Percentiles rank a stretch among this genome's conserved stretches.
These are phyloP conservation scores for Volucella zonaria DNA, from an alignment of 2,888 invertebrate species.

Conservation along the genomic window DNA sequence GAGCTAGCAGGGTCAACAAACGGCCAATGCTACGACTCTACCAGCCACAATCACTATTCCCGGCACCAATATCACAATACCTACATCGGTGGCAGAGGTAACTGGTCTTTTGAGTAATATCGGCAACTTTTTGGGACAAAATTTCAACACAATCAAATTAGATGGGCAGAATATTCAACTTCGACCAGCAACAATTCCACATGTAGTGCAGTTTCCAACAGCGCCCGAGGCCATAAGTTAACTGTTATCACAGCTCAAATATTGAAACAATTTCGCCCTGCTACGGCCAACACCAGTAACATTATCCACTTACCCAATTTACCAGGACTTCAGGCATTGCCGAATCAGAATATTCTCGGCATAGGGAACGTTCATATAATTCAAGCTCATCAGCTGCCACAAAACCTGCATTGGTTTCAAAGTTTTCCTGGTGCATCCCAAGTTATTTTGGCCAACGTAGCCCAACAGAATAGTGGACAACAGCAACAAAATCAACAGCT, in stretches of 20 bases:
- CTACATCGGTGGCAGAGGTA: slow-evolving; percentile 81
- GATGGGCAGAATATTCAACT: slow-evolving; percentile 87
- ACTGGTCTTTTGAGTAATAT: slow-evolving; percentile 81
- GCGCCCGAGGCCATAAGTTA: slow-evolving; percentile 90
- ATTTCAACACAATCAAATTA: slow-evolving; percentile 77
- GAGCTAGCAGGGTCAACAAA: slow-evolving; percentile 72
- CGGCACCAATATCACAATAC: slow-evolving; percentile 82
- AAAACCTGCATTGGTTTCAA: slow-evolving; percentile 79
- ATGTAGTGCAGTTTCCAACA: slow-evolving; percentile 82
- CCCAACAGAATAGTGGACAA: slow-evolving; percentile 75
- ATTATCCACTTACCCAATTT: slow-evolving; percentile 81
- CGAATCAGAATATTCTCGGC: slow-evolving; percentile 90
- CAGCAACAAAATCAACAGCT: slow-evolving; percentile 77
- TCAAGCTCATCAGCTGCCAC: slow-evolving; percentile 83
- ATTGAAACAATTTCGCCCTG: slow-evolving; percentile 82
- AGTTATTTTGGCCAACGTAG: slow-evolving; percentile 58
- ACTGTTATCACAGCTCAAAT: slow-evolving; percentile 91
- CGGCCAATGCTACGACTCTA: slow-evolving; percentile 75
- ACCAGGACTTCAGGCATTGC: slow-evolving; percentile 85
- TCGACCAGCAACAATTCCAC: slow-evolving; percentile 83
- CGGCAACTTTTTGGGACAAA: slow-evolving; percentile 77
- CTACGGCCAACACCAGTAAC: slow-evolving; percentile 75
- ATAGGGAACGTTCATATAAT: slow-evolving; percentile 89
- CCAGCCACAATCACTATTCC: slow-evolving; percentile 82
- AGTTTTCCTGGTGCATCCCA: slow-evolving; percentile 62